Base-by-base conservation (phyloP, 1,140 invertebrate species). In the Cotesia glomerata region DNA sequence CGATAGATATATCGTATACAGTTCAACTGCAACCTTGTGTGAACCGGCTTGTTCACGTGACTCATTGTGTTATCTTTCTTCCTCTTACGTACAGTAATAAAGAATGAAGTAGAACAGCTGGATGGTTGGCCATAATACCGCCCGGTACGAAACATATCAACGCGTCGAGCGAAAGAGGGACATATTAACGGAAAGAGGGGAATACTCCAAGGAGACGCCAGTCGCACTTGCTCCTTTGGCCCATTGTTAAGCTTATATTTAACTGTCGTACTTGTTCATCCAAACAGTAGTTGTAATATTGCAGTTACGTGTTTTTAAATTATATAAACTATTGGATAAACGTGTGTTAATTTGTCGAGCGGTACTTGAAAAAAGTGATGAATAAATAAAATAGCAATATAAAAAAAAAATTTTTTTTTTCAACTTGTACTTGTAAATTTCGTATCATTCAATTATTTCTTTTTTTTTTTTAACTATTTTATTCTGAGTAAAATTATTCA, bases 141-240 rank as follows among this genome's bases (percentile, higher is more conserved):
- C 59, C 45, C 52, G n/a, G 32, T 59, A 36, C 45, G 54, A 13
- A 51, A 52, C 32, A 14, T 35, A 62, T 18, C 32, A 54, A 69
- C 18, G 18, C 16, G 56, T 58, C 26, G 18, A 58, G 56, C 59
- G 18, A 9, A 70, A 64, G 45, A 63, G 49, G 11, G 39, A 54
- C 16, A 64, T 14, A 36, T 16, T 18, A 35, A 52, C 16, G 66
- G 59, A 49, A 54, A 13, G 51, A 52, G 61, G 51, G 34, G 49
- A 34, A 16, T 26, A 13, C 45, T 62, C 63, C 16, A 70, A 75
- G 74, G 72, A 71, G 77, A 79, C 75, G 79, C 76, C 80, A 77
- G 78, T 78, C 84, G 80, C 82, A 83, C 76, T 84, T 82, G 81
- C 75, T 73, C 61, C 78, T 71, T 77, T 74, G 73, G 77, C 78